These are phyloP conservation scores for Thamnaconus septentrionalis DNA, from an alignment of 2,113 vertebrate genomes.

Conservation along the genomic window DNA sequence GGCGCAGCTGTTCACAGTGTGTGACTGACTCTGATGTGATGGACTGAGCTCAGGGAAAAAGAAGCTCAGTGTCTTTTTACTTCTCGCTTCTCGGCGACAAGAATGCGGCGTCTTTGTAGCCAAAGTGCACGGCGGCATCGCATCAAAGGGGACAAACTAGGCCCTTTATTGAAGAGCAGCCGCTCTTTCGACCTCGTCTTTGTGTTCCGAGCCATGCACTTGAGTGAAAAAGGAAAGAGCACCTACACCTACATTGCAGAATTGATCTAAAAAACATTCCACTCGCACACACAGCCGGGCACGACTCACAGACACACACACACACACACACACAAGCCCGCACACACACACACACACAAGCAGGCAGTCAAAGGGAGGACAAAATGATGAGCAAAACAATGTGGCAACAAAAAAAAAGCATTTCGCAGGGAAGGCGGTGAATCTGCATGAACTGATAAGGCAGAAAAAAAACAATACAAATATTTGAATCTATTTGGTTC, in stretches of 20 bases:
- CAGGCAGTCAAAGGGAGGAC: conserved; percentile 9
- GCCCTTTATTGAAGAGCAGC: conserved; percentile 70
- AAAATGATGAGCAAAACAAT: conserved; percentile 9
- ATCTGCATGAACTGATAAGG: conserved; percentile 41
- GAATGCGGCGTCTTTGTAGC: conserved; percentile 58
- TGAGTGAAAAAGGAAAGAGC: conserved; percentile 56
- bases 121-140: conserved; percentile 63
- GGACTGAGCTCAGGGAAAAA: conserved; percentile 33
- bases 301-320: conserved; percentile 26
- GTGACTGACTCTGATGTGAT: conserved; percentile 18
- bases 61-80: conserved; percentile 50
- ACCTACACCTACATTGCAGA: conserved; percentile 39
- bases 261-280: conserved; percentile 51
- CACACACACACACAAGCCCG: too few relatives aligned
- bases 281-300: conserved; percentile 36
- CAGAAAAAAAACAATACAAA: neutral
- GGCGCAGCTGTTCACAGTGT: neutral
- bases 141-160: conserved; percentile 73
- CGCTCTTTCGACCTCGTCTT: conserved; percentile 68
- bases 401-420: neutral
- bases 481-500: conserved; percentile 24
- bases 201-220: conserved; percentile 64
- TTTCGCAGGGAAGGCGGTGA: conserved; percentile 14
- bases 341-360: conserved; percentile 25
- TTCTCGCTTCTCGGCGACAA: conserved; percentile 55